Percentiles rank a stretch among this genome's conserved stretches.
Conservation (phyloP, 2,888 invertebrate species). For the Lamellibrachia columna region DNA sequence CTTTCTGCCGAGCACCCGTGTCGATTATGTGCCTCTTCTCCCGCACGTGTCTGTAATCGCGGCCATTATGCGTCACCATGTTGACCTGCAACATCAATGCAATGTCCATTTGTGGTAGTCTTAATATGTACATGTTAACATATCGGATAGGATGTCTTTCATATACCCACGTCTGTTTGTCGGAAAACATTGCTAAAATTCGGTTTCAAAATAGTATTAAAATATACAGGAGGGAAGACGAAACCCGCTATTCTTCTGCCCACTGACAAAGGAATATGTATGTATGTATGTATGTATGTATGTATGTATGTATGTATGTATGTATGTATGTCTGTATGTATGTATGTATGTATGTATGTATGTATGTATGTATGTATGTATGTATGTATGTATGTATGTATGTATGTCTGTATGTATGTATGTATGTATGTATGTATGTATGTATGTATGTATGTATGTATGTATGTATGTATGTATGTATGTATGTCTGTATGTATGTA, state of each 20-base stretch:
- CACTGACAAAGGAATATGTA: background rate
- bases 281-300: background rate
- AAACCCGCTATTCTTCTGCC: background rate
- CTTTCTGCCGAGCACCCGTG: conserved; percentile 28
- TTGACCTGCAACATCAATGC: conserved; percentile 36
- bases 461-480: background rate
- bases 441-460: background rate
- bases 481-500: background rate
- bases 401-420: background rate
- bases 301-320: background rate
- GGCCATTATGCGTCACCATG: conserved; percentile 41
- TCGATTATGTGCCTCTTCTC: conserved; percentile 17
- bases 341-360: conserved; percentile 18
- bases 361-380: background rate
- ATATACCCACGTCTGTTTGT: background rate
- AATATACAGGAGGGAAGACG: background rate
- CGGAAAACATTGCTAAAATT: background rate
- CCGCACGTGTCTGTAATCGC: conserved; percentile 29
- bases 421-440: background rate
- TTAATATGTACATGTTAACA: background rate
- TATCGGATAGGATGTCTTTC: background rate
- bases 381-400: background rate
- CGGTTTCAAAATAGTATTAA: background rate
- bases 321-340: background rate
- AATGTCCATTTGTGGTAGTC: background rate